Percentiles rank a stretch among this genome's conserved stretches.
These are phyloP conservation scores for Drosophila merina DNA, from an alignment of 2,888 invertebrate species.

Conservation along the genomic window DNA sequence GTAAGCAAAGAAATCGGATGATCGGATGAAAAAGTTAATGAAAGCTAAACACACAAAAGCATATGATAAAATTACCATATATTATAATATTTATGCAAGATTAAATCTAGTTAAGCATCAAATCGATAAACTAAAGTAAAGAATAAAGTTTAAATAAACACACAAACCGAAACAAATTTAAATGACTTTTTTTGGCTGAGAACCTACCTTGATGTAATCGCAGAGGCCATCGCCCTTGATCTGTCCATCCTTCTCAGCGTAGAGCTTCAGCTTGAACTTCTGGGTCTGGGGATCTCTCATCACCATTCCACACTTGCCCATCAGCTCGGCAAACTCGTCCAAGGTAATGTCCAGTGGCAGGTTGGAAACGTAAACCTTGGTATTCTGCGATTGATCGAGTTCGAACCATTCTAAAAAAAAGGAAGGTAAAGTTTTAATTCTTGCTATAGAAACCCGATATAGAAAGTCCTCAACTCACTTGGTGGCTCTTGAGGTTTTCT, in stretches of 20 bases:
- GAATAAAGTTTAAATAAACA: slow-evolving; percentile 62
- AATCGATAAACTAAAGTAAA: slow-evolving; percentile 55
- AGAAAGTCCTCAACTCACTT: slow-evolving; percentile 68
- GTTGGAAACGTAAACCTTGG: slow-evolving; percentile 97
- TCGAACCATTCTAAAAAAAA: slow-evolving; percentile 93
- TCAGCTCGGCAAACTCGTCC: slow-evolving; percentile 94
- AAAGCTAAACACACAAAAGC: slow-evolving; percentile 34
- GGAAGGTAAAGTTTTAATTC: no score
- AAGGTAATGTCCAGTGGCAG: slow-evolving; percentile 94
- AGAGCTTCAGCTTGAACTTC: slow-evolving; percentile 95
- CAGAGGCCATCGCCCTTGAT: slow-evolving; percentile 98
- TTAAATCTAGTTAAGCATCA: slow-evolving; percentile 67
- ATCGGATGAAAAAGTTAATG: slow-evolving; percentile 15
- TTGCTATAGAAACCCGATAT: no score
- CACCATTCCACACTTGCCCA: slow-evolving; percentile 98
- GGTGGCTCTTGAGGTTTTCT: slow-evolving; percentile 85
- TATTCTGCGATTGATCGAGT: slow-evolving; percentile 93
- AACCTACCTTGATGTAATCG: slow-evolving; percentile 94
- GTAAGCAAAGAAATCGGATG: slow-evolving; percentile 44
- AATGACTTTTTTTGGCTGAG: neutral
- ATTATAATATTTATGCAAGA: slow-evolving; percentile 66
- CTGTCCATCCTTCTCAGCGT: slow-evolving; percentile 91
- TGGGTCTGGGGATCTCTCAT: slow-evolving; percentile 92
- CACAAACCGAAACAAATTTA: slow-evolving; percentile 10
- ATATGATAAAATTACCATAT: slow-evolving; percentile 57